Percentiles rank a stretch among this genome's conserved stretches.
Conservation (phyloP, 2,797 vertebrate genomes). For the Anableps anableps region DNA sequence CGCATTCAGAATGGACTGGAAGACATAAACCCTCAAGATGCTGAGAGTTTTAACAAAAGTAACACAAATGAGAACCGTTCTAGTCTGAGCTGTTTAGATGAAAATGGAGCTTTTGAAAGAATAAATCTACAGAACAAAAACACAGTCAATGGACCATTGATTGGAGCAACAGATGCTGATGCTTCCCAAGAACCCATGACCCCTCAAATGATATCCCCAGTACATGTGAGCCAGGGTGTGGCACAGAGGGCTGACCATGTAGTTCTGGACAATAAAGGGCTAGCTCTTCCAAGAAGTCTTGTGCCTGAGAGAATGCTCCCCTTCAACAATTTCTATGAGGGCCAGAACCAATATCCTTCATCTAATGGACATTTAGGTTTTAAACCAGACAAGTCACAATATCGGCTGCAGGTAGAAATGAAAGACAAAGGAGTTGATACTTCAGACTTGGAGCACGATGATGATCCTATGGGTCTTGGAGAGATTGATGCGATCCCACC, state of each 20-base stretch:
- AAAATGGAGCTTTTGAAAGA: slow-evolving; percentile 62
- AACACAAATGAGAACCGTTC: slow-evolving; percentile 70
- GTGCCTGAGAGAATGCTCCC: slow-evolving; percentile 80
- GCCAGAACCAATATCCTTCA: slow-evolving; percentile 80
- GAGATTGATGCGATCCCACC: slow-evolving; percentile 96
- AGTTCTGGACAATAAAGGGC: slow-evolving; percentile 78
- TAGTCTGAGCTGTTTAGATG: slow-evolving; percentile 86
- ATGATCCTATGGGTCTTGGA: slow-evolving; percentile 93
- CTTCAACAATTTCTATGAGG: slow-evolving; percentile 79
- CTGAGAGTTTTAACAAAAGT: slow-evolving; percentile 79
- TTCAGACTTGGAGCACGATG: slow-evolving; percentile 90
- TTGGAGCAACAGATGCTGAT: slow-evolving; percentile 65
- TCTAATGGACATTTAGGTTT: slow-evolving; percentile 74
- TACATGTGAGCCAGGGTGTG: slow-evolving; percentile 76
- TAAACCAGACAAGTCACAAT: slow-evolving; percentile 75
- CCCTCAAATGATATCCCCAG: slow-evolving; percentile 49
- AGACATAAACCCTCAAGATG: slow-evolving; percentile 45
- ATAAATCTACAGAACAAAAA: slow-evolving; percentile 65
- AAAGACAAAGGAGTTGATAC: slow-evolving; percentile 96
- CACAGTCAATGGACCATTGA: slow-evolving; percentile 65
- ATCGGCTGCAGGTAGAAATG: slow-evolving; percentile 78
- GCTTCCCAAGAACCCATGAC: slow-evolving; percentile 69
- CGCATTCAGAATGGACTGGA: slow-evolving; percentile 49
- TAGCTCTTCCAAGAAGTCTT: slow-evolving; percentile 69
- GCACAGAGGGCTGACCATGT: slow-evolving; percentile 70